A percentile compares a stretch with the other conserved stretches of the same genome.
phyloP scores from a whole-genome alignment of 2,797 vertebrate genomes.

The Pangasius sanitwongsei region DNA sequence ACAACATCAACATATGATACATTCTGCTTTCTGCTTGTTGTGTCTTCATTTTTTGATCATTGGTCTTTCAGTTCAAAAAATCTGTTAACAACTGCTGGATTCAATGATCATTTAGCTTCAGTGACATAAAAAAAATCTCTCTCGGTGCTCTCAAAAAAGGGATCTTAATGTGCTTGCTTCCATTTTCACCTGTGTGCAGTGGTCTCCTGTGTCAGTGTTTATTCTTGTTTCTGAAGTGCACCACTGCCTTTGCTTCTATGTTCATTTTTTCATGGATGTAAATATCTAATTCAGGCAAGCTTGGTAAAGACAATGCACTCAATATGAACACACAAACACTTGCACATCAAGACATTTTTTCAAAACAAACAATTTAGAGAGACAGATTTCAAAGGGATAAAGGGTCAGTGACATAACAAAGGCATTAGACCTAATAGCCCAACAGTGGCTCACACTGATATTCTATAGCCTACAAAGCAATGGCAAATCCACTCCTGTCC shows the following conservation, averaged over 20 bases:
- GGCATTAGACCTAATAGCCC: constrained; percentile 52
- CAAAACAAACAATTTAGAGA: neutral
- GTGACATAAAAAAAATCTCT: neutral
- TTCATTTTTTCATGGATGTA: neutral
- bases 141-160: neutral
- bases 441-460: constrained; percentile 48
- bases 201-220: neutral
- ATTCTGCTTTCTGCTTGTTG: neutral
- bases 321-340: constrained; percentile 39
- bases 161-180: neutral
- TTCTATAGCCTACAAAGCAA: constrained; percentile 51
- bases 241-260: neutral
- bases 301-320: constrained; percentile 63
- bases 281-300: constrained; percentile 54
- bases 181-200: neutral
- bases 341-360: constrained; percentile 13
- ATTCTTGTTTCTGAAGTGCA: neutral
- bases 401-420: neutral
- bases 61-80: neutral
- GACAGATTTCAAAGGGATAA: neutral
- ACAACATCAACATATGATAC: neutral
- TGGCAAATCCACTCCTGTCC: constrained; percentile 62
- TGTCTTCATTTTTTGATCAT: neutral
- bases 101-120: neutral
- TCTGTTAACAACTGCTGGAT: neutral